Evolutionary conservation across 1,140 invertebrate genomes (phyloP).

Genomic region (Calliphora vicina): DNA sequence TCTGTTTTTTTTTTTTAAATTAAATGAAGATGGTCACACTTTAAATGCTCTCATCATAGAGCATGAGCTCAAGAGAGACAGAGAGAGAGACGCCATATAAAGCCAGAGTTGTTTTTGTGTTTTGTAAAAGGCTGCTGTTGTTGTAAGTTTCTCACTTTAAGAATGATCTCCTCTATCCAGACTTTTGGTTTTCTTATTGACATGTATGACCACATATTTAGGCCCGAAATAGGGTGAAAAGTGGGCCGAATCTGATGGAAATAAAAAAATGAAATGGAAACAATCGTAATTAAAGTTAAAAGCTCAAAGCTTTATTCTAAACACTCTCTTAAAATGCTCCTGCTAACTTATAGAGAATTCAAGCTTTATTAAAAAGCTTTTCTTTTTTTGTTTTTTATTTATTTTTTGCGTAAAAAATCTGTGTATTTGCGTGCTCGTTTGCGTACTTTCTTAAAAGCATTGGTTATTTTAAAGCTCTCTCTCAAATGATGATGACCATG

Average conservation of each 20-base stretch:
- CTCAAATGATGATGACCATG: conserved; percentile 45
- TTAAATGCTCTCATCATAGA: too few relatives aligned
- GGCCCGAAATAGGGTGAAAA: conserved; percentile 60
- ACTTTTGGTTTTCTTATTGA: conserved; percentile 49
- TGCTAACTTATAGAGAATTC: not conserved
- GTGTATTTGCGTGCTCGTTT: conserved; percentile 62
- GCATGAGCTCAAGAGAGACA: not conserved
- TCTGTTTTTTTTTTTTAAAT: not conserved
- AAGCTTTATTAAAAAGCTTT: too few relatives aligned
- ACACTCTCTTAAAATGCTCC: not conserved
- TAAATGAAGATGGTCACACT: not conserved
- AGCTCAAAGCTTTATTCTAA: not conserved
- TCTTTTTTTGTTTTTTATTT: too few relatives aligned
- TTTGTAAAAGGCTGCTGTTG: too few relatives aligned
- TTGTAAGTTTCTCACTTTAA: not conserved
- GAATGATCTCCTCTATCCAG: conserved; percentile 44
- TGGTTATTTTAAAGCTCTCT: conserved; percentile 53
- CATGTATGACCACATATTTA: conserved; percentile 58
- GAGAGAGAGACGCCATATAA: not conserved
- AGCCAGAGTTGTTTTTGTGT: too few relatives aligned
- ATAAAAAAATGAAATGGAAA: not conserved
- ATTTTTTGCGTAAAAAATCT: conserved; percentile 61
- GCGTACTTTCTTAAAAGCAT: conserved; percentile 58
- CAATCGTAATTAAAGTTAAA: not conserved
- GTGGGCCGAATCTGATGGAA: conserved; percentile 54